phyloP scores from a whole-genome alignment of 2,797 vertebrate species.

The Zalophus californianus region DNA sequence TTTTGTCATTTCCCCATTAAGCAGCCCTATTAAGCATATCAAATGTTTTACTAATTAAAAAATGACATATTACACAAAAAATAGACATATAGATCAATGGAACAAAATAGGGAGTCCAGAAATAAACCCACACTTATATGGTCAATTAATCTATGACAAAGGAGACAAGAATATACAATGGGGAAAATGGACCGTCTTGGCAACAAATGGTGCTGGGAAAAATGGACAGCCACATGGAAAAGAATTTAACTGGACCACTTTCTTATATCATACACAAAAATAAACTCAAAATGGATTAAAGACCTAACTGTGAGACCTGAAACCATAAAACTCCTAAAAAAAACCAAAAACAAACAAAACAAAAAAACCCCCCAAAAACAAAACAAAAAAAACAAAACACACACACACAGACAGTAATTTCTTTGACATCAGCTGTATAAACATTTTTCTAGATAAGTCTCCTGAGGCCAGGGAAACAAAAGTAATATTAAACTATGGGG shows the following conservation, averaged over 20 bases:
- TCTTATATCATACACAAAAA: background rate
- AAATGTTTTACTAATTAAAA: constrained; percentile 37
- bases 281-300: background rate
- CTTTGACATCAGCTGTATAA: background rate
- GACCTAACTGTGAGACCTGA: background rate
- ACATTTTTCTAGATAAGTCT: background rate
- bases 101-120: background rate
- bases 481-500: background rate
- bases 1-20: background rate
- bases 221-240: background rate
- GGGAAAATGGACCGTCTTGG: background rate
- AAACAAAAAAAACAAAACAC: background rate
- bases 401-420: background rate
- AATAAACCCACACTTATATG: background rate
- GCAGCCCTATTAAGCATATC: background rate
- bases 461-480: background rate
- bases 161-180: background rate
- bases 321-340: background rate
- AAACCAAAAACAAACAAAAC: background rate
- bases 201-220: background rate
- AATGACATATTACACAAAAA: background rate
- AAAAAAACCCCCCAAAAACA: background rate
- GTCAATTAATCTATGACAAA: background rate
- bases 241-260: background rate
- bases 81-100: background rate